phyloP scores from a whole-genome alignment of 2,888 invertebrate species.

The Synanthedon andrenaeformis region DNA sequence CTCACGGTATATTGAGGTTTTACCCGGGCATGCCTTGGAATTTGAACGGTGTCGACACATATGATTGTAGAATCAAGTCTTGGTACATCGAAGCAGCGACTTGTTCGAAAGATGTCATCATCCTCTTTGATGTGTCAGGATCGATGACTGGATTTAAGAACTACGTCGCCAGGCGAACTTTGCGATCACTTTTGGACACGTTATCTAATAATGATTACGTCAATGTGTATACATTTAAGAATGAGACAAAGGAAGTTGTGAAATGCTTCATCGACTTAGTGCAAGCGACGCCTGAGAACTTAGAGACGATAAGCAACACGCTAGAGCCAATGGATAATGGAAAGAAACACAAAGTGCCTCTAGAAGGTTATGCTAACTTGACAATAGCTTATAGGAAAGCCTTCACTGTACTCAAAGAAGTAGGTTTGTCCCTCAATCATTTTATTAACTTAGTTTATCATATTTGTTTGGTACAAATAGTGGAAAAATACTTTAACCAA shows the following conservation, averaged over 20 bases:
- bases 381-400: constrained; percentile 85
- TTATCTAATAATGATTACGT: constrained; percentile 98
- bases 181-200: constrained; percentile 90
- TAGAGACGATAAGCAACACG: constrained; percentile 77
- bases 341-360: constrained; percentile 65
- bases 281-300: constrained; percentile 89
- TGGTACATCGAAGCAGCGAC: constrained; percentile 99
- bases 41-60: constrained; percentile 73
- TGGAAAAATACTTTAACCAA: not conserved
- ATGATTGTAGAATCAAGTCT: constrained; percentile 91
- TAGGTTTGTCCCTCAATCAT: constrained; percentile 37
- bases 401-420: constrained; percentile 82
- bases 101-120: constrained; percentile 96
- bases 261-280: constrained; percentile 89
- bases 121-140: constrained; percentile 94
- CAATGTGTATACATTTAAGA: constrained; percentile 88
- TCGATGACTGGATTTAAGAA: constrained; percentile 91
- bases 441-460: not conserved
- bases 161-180: constrained; percentile 86
- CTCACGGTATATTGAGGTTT: constrained; percentile 91
- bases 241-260: constrained; percentile 79
- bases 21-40: constrained; percentile 88
- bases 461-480: not conserved
- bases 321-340: constrained; percentile 61
- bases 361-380: constrained; percentile 87